These are phyloP conservation scores for Chalcis sispes DNA, from an alignment of 2,888 invertebrate genomes.

Conservation along the genomic window DNA sequence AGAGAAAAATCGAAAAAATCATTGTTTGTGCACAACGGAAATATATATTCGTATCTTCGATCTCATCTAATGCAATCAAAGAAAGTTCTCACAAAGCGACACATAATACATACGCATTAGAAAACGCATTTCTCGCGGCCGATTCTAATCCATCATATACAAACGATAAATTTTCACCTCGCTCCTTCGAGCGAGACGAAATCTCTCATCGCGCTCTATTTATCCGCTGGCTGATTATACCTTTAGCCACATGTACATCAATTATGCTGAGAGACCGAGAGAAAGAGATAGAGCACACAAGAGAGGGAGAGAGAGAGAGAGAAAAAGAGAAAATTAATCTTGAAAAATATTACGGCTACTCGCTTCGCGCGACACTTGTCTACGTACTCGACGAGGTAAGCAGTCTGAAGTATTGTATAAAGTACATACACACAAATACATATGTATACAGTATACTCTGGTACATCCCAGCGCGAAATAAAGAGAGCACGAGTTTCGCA, in stretches of 20 bases:
- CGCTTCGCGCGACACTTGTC: neutral
- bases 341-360: no score
- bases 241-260: neutral
- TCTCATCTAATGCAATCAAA: no score
- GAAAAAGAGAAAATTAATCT: neutral
- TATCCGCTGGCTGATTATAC: slow-evolving; percentile 34
- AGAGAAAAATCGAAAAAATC: no score
- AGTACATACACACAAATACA: neutral
- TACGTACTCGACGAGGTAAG: neutral
- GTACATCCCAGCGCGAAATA: neutral
- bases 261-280: slow-evolving; percentile 6
- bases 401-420: neutral
- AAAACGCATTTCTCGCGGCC: no score
- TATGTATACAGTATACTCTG: no score
- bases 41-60: no score
- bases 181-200: neutral
- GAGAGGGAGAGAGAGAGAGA: neutral
- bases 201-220: slow-evolving; percentile 35
- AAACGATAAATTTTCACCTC: neutral
- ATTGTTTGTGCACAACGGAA: no score
- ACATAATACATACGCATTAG: no score
- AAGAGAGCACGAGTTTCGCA: neutral
- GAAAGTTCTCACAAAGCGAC: no score
- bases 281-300: neutral
- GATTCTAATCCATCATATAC: no score